Base-by-base conservation (phyloP, 1,140 invertebrate genomes). In the Rhyacophila brunnea region DNA sequence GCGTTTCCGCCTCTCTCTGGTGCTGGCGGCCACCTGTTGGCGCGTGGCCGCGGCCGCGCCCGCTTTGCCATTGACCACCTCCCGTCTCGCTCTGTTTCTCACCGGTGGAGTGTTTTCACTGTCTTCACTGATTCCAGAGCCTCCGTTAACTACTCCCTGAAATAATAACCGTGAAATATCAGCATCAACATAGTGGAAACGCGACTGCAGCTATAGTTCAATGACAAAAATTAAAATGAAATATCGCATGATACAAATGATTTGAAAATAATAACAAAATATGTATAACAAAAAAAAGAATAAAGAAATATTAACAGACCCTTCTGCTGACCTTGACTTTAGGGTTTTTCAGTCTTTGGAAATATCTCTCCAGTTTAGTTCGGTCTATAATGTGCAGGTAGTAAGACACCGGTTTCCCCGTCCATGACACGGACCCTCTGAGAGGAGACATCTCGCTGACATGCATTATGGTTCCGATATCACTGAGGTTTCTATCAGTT, bases 391-490 rank as follows among this genome's bases (percentile, higher is more conserved):
- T 89, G 79, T 98, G 96, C 62, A 98, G 83, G 84, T 95, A 99
- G 83, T 98, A 99, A 47, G 93, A 94, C 62, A 99, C 95, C 43
- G 95, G 93, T 77, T 96, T 97, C 51, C 93, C 93, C 58, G 96
- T 99, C 96, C 96, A 99, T 5, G 95, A 98, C 34, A 99, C 96
- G 4, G 93, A 96, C 64, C 95, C 95, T 70, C 89, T 88, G 47
- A 97, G 75, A 6, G 96, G 95, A 58, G 93, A 90, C 86, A 98
- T 90, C 78, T 97, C 94, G 43, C 91, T 92, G 6, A 99, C 95
- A 71, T 97, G 93, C 93, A 99, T 97, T 69, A 99, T 99, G 36
- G 95, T 96, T 52, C 95, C 96, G 72, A 98, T 98, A 81, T 99
- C 96, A 85, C 84, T 80, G 64, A 85, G 74, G 67, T 86, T 87